These are phyloP conservation scores for Triops cancriformis DNA, from an alignment of 1,140 invertebrate genomes.

Conservation along the genomic window DNA sequence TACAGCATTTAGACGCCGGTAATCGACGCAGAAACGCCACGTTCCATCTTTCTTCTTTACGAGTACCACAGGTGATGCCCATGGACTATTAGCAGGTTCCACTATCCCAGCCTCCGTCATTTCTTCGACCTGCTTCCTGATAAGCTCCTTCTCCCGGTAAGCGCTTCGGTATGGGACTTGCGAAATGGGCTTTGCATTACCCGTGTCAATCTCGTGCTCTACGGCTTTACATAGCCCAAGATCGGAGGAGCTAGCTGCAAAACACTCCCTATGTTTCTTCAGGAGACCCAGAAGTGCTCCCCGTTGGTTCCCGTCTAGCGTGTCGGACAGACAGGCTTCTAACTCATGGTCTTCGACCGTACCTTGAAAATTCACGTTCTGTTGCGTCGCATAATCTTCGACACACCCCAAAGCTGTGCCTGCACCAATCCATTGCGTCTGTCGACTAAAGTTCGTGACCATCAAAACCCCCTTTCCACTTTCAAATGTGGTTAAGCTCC, in stretches of 20 bases:
- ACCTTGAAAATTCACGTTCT: too few relatives aligned
- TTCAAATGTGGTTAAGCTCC: not conserved
- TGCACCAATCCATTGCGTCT: not conserved
- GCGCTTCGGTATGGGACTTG: not conserved
- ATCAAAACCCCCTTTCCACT: not conserved
- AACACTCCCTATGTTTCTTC: not conserved
- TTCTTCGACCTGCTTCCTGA: constrained; percentile 33
- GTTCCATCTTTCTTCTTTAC: constrained; percentile 39
- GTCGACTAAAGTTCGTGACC: not conserved
- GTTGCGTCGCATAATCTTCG: too few relatives aligned
- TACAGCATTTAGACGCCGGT: constrained; percentile 36
- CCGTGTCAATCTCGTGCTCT: not conserved
- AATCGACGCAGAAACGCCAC: constrained; percentile 42
- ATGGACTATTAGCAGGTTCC: constrained; percentile 38
- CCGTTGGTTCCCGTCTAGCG: not conserved
- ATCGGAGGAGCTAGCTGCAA: not conserved
- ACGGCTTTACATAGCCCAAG: not conserved
- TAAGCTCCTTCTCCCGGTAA: not conserved
- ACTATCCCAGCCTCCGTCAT: constrained; percentile 35
- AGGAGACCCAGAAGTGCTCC: not conserved
- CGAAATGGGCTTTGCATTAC: not conserved
- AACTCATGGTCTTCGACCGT: not conserved
- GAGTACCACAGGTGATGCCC: constrained; percentile 42
- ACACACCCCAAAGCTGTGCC: not conserved
- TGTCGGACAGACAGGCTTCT: not conserved